Base-by-base conservation (phyloP, 2,113 vertebrate species). In the Pelusios castaneus region DNA sequence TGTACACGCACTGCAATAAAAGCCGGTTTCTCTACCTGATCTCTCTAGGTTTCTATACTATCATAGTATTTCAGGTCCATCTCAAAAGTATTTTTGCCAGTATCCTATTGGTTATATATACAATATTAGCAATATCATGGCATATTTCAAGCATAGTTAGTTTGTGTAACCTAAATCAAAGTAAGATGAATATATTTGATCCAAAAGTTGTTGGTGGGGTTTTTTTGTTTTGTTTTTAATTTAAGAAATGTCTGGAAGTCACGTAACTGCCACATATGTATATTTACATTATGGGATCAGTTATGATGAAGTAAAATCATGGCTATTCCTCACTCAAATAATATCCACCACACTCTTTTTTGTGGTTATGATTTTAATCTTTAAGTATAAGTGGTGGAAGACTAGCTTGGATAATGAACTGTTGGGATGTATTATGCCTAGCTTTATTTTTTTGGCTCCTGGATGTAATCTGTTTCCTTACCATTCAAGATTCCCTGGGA, bases 401-500 rank as follows among this genome's bases (percentile, higher is more conserved):
- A 67, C 34, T 67, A 19, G 29, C 19, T n/a, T 9, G 75, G 80
- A 56, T 78, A 49, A 38, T 24, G 27, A 12, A 52, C 10, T 0
- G 3, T 8, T 1, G 2, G 8, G 16, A 24, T 29, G 82, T 0
- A 0, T 22, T 17, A 1, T 29, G 51, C 52, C 22, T 17, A 1
- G 6, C 47, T 29, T 49, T 27, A 3, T 52, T 24, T 17, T 47
- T 0, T 0, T 8, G 16, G 4, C 51, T 0, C 0, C n/a, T 5
- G 6, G 31, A 24, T 2, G 4, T 12, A 67, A 41, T 63, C 14
- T 1, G 0, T 4, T 51, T 52, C 10, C 78, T 38, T 51, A 82
- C 56, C 47, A 34, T 2, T 38, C 17, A 5, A 1, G 0, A 0
- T 0, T 0, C 4, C 0, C 0, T 31, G 67, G 6, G 47, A 24